These are phyloP conservation scores for Oreochromis tanganicae DNA, from an alignment of 2,113 vertebrate genomes.

Conservation along the genomic window DNA sequence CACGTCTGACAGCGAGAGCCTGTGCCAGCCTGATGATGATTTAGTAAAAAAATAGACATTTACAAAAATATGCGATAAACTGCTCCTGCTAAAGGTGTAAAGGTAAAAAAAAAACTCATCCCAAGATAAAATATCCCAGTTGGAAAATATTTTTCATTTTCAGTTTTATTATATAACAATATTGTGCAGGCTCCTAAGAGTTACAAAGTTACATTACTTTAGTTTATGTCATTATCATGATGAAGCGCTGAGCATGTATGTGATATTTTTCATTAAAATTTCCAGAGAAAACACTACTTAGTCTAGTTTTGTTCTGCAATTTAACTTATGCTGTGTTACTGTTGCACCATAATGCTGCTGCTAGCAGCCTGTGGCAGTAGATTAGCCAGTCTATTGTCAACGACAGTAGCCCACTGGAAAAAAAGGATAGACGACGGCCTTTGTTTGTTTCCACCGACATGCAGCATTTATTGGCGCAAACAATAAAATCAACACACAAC, in stretches of 20 bases:
- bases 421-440: rapidly evolving
- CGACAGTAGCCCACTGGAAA: background rate
- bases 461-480: background rate
- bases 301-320: background rate
- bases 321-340: background rate
- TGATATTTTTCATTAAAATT: background rate
- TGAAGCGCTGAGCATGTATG: background rate
- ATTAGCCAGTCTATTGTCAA: background rate
- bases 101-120: background rate
- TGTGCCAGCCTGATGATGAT: background rate
- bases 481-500: background rate
- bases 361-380: background rate
- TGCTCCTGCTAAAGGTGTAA: background rate
- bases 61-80: background rate
- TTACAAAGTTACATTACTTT: background rate
- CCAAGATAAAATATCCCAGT: background rate
- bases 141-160: background rate
- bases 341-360: background rate
- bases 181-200: background rate
- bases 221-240: background rate
- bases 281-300: background rate
- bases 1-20: background rate
- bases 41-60: background rate
- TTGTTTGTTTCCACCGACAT: background rate
- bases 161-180: background rate